Percentiles rank a stretch among this genome's conserved stretches.
phyloP scores from a whole-genome alignment of 2,888 invertebrate species.

The Apotomis betuletana region DNA sequence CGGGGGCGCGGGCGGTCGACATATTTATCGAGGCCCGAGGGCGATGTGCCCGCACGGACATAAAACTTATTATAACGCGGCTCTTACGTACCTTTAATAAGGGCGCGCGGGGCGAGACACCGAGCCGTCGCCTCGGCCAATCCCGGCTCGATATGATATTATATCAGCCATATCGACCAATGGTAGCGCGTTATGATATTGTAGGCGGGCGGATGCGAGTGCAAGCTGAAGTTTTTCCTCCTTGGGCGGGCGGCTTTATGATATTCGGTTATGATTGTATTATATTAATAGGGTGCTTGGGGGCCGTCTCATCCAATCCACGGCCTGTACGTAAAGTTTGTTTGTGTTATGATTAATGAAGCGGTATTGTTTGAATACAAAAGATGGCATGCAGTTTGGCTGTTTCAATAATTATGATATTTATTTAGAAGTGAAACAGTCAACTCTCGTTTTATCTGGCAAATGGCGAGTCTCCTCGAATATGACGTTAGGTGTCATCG shows the following conservation, averaged over 20 bases:
- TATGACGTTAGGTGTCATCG: conserved; percentile 65
- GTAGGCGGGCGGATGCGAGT: conserved; percentile 74
- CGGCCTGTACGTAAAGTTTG: conserved; percentile 40
- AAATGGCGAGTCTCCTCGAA: conserved; percentile 45
- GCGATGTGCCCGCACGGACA: conserved; percentile 65
- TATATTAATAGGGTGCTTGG: conserved; percentile 67
- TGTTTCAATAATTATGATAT: background rate
- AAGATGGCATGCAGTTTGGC: background rate
- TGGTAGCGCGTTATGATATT: conserved; percentile 82
- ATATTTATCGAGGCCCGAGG: conserved; percentile 76
- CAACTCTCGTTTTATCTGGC: background rate
- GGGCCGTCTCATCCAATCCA: conserved; percentile 51
- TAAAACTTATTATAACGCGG: conserved; percentile 75
- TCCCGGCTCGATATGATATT: conserved; percentile 85
- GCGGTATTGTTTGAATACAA: background rate
- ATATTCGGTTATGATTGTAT: conserved; percentile 78
- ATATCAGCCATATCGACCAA: conserved; percentile 84
- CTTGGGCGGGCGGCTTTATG: conserved; percentile 81
- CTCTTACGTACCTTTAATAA: conserved; percentile 72
- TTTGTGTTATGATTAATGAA: conserved; percentile 12
- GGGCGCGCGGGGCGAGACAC: conserved; percentile 63
- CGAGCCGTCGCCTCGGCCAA: conserved; percentile 78
- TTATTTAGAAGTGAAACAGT: too few species aligned
- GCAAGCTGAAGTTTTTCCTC: conserved; percentile 69
- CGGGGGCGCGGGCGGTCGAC: conserved; percentile 65